A percentile compares a stretch with the other conserved stretches of the same genome.
Evolutionary conservation across 2,113 vertebrate species (phyloP).

Genomic region (Anseranas semipalmata): DNA sequence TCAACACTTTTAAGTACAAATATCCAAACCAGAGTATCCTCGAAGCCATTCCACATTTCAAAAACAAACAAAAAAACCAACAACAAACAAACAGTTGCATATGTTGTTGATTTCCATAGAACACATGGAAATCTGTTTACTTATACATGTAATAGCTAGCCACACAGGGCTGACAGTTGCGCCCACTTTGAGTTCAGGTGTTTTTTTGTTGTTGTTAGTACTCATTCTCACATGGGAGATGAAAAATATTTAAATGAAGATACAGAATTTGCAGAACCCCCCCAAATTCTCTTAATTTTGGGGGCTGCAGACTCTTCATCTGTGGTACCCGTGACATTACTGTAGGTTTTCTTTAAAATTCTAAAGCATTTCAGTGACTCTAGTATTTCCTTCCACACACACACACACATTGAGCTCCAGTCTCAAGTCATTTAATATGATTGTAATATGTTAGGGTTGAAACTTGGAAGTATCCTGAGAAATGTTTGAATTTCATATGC

Average conservation of each 20-base stretch:
- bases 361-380: background rate
- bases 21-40: background rate
- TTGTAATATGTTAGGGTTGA: background rate
- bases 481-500: background rate
- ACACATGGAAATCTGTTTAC: background rate
- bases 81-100: background rate
- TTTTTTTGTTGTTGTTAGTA: background rate
- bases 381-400: background rate
- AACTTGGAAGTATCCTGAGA: background rate
- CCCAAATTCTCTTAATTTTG: background rate
- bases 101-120: background rate
- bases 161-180: background rate
- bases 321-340: background rate
- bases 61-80: background rate
- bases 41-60: background rate
- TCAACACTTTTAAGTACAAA: background rate
- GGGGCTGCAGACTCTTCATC: background rate
- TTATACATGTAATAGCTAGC: background rate
- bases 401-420: background rate
- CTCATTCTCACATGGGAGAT: background rate
- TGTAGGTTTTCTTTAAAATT: background rate
- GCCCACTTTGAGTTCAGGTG: background rate
- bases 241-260: background rate
- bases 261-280: background rate
- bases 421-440: background rate